Base-by-base conservation (phyloP, 2,797 vertebrate genomes). In the Microcaecilia unicolor region DNA sequence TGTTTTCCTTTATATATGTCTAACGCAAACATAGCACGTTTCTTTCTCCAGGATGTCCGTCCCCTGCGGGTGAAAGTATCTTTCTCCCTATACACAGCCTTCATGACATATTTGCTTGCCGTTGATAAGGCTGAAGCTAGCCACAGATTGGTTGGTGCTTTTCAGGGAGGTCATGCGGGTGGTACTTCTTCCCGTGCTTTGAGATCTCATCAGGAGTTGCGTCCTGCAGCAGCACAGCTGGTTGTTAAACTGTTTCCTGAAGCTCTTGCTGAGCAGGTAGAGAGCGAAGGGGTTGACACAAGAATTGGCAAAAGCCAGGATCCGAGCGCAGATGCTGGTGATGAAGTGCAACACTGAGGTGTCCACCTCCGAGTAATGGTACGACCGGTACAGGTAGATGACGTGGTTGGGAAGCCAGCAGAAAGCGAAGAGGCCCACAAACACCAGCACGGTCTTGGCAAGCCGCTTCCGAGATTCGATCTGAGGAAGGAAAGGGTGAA, bases 321-420 rank as follows among this genome's bases (percentile, higher is more conserved):
- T 83, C 2, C 92, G 89, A 28, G 95, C 94, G 0, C 76, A 76
- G 33, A 97, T 64, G 11, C 88, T 95, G 73, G 82, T 77, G 40
- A 96, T 25, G 25, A 92, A 92, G 51, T 98, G 95, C 36, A 72
- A 66, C 64, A 88, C 44, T 2, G 95, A 98, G 1, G 86, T 93
- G 83, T 98, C 94, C 50, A 93, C 92, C 72, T 95, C 66, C 0
- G 86, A 83, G 61, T 97, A 97, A 74, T 92, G 89, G 66, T 92
- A 97, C 45, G 91, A 98, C 3, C 94, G 91, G 44, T 97, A 95
- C 16, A 98, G 65, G 69, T 93, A 98, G 75, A 98, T 85, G 41
- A 91, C 18, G 1, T 98, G 95, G 48, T 80, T 96, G 28, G 94
- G 93, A 10, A 98, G 88, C 95, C 93, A 98, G 58, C 93, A 98